Evolutionary conservation across 2,888 invertebrate species (phyloP).

Genomic region (Brachypalpus laphriformis): DNA sequence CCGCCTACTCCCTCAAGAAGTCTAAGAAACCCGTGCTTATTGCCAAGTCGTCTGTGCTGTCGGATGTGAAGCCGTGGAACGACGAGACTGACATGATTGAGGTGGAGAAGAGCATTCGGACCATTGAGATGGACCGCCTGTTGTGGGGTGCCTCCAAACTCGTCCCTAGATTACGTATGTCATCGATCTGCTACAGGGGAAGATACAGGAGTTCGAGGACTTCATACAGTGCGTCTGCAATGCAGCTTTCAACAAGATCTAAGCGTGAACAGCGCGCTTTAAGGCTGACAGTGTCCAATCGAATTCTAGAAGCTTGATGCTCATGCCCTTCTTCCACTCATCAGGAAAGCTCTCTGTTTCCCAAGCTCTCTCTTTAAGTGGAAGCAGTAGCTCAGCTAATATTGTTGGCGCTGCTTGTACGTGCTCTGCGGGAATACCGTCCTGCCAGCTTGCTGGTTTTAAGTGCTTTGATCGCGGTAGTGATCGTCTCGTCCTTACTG

Average conservation of each 20-base stretch:
- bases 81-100: conserved; percentile 93
- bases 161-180: conserved; percentile 97
- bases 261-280: conserved; percentile 81
- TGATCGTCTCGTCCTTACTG: too few relatives aligned
- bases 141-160: conserved; percentile 98
- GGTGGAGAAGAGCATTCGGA: conserved; percentile 92
- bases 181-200: conserved; percentile 93
- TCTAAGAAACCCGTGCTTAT: conserved; percentile 96
- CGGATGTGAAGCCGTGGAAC: conserved; percentile 99
- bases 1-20: conserved; percentile 97
- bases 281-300: conserved; percentile 19
- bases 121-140: conserved; percentile 95
- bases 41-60: conserved; percentile 96
- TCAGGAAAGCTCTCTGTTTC: too few relatives aligned
- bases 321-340: too few relatives aligned
- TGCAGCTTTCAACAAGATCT: conserved; percentile 98
- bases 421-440: too few relatives aligned
- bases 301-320: too few relatives aligned
- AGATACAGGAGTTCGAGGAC: conserved; percentile 95
- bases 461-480: too few relatives aligned
- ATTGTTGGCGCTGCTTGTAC: too few relatives aligned
- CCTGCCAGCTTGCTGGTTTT: too few relatives aligned
- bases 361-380: too few relatives aligned
- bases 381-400: too few relatives aligned
- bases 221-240: conserved; percentile 98